These are phyloP conservation scores for Poeciliopsis infans DNA, from an alignment of 2,797 vertebrate genomes.

Conservation along the genomic window DNA sequence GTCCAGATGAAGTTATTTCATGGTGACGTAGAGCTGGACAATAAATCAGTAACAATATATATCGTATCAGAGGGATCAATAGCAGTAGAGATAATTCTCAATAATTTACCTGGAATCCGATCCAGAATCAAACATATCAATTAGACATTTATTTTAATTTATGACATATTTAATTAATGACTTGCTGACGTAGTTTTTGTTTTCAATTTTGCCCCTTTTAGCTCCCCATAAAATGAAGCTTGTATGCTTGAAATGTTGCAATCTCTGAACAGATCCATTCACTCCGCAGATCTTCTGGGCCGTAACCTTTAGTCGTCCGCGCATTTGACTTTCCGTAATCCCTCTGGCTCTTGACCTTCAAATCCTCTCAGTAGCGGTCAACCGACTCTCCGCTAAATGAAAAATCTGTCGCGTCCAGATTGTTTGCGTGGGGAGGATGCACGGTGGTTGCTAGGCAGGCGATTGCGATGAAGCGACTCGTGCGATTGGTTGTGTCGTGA, in stretches of 20 bases:
- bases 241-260: constrained; percentile 34
- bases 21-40: too few relatives aligned
- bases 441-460: constrained; percentile 5
- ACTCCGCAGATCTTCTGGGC: constrained; percentile 48
- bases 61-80: too few relatives aligned
- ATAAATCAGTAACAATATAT: too few relatives aligned
- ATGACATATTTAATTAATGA: too few relatives aligned
- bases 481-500: constrained; percentile 11
- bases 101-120: too few relatives aligned
- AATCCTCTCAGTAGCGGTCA: constrained; percentile 54
- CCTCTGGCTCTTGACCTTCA: constrained; percentile 54
- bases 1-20: too few relatives aligned
- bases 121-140: too few relatives aligned
- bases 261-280: constrained; percentile 40
- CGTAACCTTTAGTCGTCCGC: constrained; percentile 39
- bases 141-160: too few relatives aligned
- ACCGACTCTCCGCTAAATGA: constrained; percentile 39
- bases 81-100: too few relatives aligned
- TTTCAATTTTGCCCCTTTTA: too few relatives aligned
- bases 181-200: too few relatives aligned
- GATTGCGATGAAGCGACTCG: not conserved
- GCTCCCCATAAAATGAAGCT: not conserved
- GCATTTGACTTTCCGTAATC: constrained; percentile 68
- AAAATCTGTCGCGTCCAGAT: constrained; percentile 50
- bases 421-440: constrained; percentile 20